Base-by-base conservation (phyloP, 1,140 invertebrate genomes). In the Carposina sasakii region DNA sequence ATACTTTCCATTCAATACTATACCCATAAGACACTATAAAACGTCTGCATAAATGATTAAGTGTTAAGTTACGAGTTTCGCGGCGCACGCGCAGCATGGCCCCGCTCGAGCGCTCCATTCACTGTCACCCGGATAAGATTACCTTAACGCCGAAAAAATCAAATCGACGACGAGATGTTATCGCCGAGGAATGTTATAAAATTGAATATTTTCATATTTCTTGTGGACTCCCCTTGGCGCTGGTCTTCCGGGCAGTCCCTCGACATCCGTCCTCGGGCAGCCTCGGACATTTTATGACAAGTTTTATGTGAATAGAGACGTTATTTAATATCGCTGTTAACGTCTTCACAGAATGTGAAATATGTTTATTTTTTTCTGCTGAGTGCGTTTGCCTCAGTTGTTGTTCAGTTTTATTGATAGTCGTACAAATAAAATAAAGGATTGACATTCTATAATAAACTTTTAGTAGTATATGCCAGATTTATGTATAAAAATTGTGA, bases 101-200 rank as follows among this genome's bases (percentile, higher is more conserved):
- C n/a, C 47, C 70, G 48, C 41, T n/a, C n/a, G n/a, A n/a, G n/a
- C n/a, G n/a, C 60, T 67, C 75, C 76, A 79, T 79, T 77, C 74
- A 76, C 58, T 56, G 56, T 37, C 53, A 59, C 53, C 28, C 48
- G 56, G 67, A 79, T 76, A 76, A 74, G 63, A 78, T 81, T 77
- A 81, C 76, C 59, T 77, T 69, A 75, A 72, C 73, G 76, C 76
- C 76, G 75, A 81, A 83, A 81, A 83, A 75, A 81, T 83, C 74
- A 81, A 81, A 76, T 83, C 79, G 77, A 76, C 79, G 76, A 63
- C 55, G 51, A 64, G 76, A 81, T 81, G 67, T 73, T 81, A 81
- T 81, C 76, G 66, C 57, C 47, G 58, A 57, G 67, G 66, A 81
- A 81, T 76, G 75, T 79, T 77, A 77, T 83, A 83, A 83, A 81